phyloP scores from a whole-genome alignment of 2,113 vertebrate species.

The Lepisosteus oculatus region DNA sequence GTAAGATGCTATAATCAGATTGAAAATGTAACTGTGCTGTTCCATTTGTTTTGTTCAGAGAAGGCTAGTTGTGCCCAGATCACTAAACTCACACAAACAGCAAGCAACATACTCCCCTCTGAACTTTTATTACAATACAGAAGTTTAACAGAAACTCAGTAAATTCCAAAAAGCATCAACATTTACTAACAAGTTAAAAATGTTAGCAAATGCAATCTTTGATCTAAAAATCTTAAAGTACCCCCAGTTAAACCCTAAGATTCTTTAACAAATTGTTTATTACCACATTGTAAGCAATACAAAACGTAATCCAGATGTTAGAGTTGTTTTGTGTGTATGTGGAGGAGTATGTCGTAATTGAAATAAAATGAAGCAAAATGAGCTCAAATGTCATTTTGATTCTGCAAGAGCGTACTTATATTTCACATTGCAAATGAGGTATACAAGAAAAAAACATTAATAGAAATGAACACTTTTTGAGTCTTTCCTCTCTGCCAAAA shows the following conservation, averaged over 20 bases:
- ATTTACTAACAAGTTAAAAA: background rate
- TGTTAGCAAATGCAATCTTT: conserved; percentile 7
- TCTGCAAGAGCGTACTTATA: too few species aligned
- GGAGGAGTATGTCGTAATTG: background rate
- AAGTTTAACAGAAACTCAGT: background rate
- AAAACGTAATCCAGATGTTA: conserved; percentile 59
- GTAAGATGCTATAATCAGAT: conserved; percentile 8
- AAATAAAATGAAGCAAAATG: too few species aligned
- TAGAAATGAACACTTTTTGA: too few species aligned
- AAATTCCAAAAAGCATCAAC: background rate
- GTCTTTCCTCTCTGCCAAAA: too few species aligned
- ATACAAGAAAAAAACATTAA: too few species aligned
- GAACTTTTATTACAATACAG: background rate
- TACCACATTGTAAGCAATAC: conserved; percentile 39
- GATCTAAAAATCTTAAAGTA: conserved; percentile 33
- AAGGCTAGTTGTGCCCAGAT: background rate
- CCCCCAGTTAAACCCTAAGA: conserved; percentile 48
- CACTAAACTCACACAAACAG: conserved; percentile 12
- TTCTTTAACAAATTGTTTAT: conserved; percentile 53
- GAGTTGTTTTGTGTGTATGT: conserved; percentile 27
- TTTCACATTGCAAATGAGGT: too few species aligned
- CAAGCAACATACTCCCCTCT: background rate
- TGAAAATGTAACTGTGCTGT: conserved; percentile 28
- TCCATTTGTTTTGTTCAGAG: conserved; percentile 16
- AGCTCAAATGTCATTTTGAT: too few species aligned